A percentile compares a stretch with the other conserved stretches of the same genome.
These are phyloP conservation scores for Heliconius hewitsoni DNA, from an alignment of 1,140 invertebrate species.

Conservation along the genomic window DNA sequence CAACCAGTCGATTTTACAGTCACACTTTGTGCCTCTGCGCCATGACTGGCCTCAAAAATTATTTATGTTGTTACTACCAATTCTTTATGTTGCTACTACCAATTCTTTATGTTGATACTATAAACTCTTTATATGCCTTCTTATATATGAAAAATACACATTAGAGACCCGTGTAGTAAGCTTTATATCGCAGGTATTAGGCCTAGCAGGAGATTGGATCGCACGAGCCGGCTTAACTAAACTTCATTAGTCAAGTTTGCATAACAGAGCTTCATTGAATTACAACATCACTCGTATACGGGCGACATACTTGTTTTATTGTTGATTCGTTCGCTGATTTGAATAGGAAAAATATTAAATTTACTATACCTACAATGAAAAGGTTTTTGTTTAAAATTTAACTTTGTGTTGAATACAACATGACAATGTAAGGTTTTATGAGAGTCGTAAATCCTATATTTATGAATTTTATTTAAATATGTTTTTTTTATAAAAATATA, in stretches of 20 bases:
- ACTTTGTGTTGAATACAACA: background rate
- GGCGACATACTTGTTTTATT: constrained; percentile 1
- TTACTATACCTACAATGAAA: background rate
- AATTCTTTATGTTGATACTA: no score
- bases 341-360: background rate
- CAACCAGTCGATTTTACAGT: no score
- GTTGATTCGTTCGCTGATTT: background rate
- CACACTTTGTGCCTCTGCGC: no score
- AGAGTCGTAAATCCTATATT: no score
- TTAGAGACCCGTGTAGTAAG: background rate
- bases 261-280: constrained; percentile 50
- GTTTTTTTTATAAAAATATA: no score
- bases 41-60: no score
- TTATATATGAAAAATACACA: background rate
- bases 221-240: constrained; percentile 58
- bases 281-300: constrained; percentile 34
- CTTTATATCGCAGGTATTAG: constrained; percentile 34
- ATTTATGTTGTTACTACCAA: no score
- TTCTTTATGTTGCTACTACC: no score
- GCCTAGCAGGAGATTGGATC: constrained; percentile 62
- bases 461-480: no score
- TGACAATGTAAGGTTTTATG: background rate
- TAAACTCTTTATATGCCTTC: background rate
- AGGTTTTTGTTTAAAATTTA: background rate
- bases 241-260: constrained; percentile 66